These are phyloP conservation scores for Acipenser ruthenus DNA, from an alignment of 2,797 vertebrate genomes.

Conservation along the genomic window DNA sequence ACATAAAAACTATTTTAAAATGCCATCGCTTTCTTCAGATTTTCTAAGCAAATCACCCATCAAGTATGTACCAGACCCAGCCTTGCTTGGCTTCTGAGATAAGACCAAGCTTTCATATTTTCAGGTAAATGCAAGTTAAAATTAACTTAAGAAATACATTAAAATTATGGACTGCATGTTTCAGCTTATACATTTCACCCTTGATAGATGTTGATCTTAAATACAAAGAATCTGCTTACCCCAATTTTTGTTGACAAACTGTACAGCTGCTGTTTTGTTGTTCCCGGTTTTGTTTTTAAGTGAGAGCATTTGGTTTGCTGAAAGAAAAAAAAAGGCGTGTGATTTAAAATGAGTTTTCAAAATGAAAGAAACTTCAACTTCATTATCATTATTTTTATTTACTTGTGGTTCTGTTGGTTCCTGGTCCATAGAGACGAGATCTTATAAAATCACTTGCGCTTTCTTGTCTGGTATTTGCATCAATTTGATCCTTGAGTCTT, in stretches of 20 bases:
- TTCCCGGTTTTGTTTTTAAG: conserved; percentile 66
- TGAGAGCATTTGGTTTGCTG: conserved; percentile 79
- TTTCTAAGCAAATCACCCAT: too few relatives aligned
- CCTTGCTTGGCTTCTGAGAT: too few relatives aligned
- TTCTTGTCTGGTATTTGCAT: conserved; percentile 49
- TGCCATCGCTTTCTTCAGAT: too few relatives aligned
- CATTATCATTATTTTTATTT: conserved; percentile 21
- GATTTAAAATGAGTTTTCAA: too few relatives aligned
- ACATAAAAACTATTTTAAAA: too few relatives aligned
- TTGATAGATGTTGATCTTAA: neutral
- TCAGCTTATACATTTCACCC: too few relatives aligned
- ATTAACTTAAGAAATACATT: too few relatives aligned
- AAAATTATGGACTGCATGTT: too few relatives aligned
- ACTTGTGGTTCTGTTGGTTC: conserved; percentile 70
- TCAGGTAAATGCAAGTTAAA: too few relatives aligned
- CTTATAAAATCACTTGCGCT: conserved; percentile 66
- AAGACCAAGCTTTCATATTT: too few relatives aligned
- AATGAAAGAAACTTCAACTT: neutral
- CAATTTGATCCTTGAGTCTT: conserved; percentile 43
- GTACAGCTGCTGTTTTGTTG: conserved; percentile 66
- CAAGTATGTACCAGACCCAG: too few relatives aligned
- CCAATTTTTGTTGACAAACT: conserved; percentile 74
- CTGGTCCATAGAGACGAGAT: conserved; percentile 67
- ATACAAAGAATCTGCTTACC: conserved; percentile 55
- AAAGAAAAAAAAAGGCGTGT: conserved; percentile 21